Base-by-base conservation (phyloP, 1,140 invertebrate species). In the Drusus annulatus region DNA sequence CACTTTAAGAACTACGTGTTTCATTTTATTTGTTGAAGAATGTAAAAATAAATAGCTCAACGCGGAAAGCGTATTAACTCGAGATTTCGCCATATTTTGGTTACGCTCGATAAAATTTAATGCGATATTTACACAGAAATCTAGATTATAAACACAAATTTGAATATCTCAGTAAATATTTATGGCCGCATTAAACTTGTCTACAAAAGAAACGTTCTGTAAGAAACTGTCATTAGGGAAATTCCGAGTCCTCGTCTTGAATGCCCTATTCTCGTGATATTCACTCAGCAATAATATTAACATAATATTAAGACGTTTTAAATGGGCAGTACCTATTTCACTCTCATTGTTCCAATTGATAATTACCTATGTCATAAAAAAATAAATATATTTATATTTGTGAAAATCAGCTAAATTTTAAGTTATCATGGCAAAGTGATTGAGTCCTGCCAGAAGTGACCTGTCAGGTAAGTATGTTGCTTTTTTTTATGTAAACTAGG, bases 111-210 rank as follows among this genome's bases (percentile, higher is more conserved):
- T 65, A 65, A 65, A 65, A 25, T 31, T 65, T 65, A 25, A 65
- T 65, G 21, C 28, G 21, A 65, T 28, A 28, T 65, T 65, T 65
- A 65, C 15, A 65, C 62, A 28, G 62, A 65, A 65, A 65, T 65
- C 62, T 65, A 31, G 28, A 65, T 65, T 65, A 65, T 65, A 65
- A 65, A 28, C 25, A 31, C 13, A 65, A 65, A 65, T 45, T 45
- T 45, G 36, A 45, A 45, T 65, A 65, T 65, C 28, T 65, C 25
- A 65, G 62, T 65, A 65, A 65, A 65, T 65, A 65, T 65, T 65
- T 65, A 65, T 65, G 62, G 25, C 62, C 62, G 62, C 62, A 65
- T 65, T 65, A 65, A 65, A 65, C 25, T 21, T 31, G 62, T 28
- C 62, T 31, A 65, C 62, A 65, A 65, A 65, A 65, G 62, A 65